These are phyloP conservation scores for Ephydatia muelleri DNA, from an alignment of 37 sponge, comb jelly and placozoan species.

Conservation along the genomic window DNA sequence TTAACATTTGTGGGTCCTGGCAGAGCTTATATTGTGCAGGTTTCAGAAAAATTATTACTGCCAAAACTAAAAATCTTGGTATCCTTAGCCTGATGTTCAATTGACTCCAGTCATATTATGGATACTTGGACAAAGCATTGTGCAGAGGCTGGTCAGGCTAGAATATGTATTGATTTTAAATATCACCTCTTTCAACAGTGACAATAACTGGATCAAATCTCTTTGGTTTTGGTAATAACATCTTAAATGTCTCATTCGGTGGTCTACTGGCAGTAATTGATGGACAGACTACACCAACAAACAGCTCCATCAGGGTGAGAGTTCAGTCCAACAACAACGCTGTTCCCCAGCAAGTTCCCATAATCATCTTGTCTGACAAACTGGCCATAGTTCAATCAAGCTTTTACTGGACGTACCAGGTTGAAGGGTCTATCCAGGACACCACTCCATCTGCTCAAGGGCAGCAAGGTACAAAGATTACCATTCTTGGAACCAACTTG, in stretches of 20 bases:
- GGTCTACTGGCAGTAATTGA: constrained; percentile 40
- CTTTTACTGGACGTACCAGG: constrained; percentile 60
- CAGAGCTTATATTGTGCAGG: too few species aligned
- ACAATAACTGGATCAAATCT: constrained; percentile 64
- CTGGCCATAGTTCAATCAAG: constrained; percentile 29
- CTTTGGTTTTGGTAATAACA: constrained; percentile 52
- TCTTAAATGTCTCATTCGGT: constrained; percentile 42
- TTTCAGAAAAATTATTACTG: too few species aligned
- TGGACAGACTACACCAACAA: constrained; percentile 1
- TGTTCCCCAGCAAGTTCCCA: background rate
- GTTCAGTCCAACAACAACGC: constrained; percentile 11
- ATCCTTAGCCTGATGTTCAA: too few species aligned
- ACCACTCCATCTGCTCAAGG: constrained; percentile 51
- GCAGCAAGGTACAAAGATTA: constrained; percentile 57
- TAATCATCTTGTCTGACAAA: constrained; percentile 31
- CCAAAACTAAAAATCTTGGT: too few species aligned
- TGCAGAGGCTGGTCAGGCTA: background rate
- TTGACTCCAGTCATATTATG: too few species aligned
- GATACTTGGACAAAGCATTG: background rate
- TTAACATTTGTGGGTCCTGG: too few species aligned
- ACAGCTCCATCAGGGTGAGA: constrained; percentile 29
- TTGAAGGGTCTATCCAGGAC: constrained; percentile 19
- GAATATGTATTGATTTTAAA: background rate
- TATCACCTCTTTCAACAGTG: constrained; percentile 30
- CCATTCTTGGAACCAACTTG: constrained; percentile 54